Evolutionary conservation across 35 echinoderm and acorn worm species (phyloP).

Genomic region (Stichopus chloronotus): DNA sequence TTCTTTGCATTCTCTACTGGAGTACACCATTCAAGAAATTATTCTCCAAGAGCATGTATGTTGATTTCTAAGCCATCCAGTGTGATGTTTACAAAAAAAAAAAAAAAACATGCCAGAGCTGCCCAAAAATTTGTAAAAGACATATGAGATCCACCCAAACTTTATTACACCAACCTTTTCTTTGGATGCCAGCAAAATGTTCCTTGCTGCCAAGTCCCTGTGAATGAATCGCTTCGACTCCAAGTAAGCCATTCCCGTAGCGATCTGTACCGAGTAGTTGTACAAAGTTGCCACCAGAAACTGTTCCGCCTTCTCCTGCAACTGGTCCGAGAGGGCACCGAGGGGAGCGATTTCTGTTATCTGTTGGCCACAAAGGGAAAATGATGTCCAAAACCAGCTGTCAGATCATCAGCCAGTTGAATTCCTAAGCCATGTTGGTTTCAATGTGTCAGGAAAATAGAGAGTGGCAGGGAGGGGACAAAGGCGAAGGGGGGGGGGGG

Average conservation of each 20-base stretch:
- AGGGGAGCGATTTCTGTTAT: constrained; percentile 92
- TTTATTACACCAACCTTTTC: constrained; percentile 75
- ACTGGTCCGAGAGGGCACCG: constrained; percentile 79
- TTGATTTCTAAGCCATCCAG: neutral
- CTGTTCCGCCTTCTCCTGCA: constrained; percentile 65
- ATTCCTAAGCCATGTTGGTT: too few relatives aligned
- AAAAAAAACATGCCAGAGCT: too few relatives aligned
- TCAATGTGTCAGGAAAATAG: too few relatives aligned
- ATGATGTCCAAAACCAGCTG: neutral
- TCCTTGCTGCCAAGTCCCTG: constrained; percentile 88
- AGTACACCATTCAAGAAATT: too few relatives aligned
- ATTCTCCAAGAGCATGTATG: too few relatives aligned
- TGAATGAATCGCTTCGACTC: constrained; percentile 91
- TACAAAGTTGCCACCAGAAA: constrained; percentile 77
- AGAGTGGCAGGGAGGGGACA: too few relatives aligned
- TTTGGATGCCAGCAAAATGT: constrained; percentile 85
- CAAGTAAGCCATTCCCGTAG: constrained; percentile 87
- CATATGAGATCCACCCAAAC: neutral
- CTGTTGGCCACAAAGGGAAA: constrained; percentile 48
- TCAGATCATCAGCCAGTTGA: neutral
- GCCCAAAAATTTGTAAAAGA: too few relatives aligned
- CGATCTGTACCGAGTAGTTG: constrained; percentile 88
- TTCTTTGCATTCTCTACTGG: too few relatives aligned
- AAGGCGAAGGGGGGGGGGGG: too few relatives aligned
- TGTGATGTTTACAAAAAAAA: too few relatives aligned